Percentiles rank a stretch among this genome's conserved stretches.
These are phyloP conservation scores for Sycobia sp. DNA, from an alignment of 1,140 invertebrate genomes.

Conservation along the genomic window DNA sequence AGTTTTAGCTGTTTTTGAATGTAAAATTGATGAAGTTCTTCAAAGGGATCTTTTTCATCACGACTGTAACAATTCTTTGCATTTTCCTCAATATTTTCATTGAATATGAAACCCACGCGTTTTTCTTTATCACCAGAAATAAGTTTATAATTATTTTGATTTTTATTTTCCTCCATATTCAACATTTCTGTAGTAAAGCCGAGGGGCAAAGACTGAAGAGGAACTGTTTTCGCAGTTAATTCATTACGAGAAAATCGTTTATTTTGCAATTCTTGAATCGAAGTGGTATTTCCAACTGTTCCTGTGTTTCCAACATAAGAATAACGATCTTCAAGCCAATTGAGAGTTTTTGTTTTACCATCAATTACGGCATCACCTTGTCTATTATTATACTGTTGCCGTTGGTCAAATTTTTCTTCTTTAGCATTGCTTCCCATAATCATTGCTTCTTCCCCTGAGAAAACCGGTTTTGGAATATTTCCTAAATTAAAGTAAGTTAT, in stretches of 20 bases:
- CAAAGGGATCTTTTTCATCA: constrained; percentile 43
- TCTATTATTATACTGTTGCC: constrained; percentile 2
- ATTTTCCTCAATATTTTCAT: constrained; percentile 32
- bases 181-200: constrained; percentile 43
- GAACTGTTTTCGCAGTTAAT: background rate
- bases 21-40: constrained; percentile 47
- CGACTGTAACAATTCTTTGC: constrained; percentile 36
- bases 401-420: constrained; percentile 2
- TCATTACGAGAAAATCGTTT: constrained; percentile 36
- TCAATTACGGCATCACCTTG: constrained; percentile 25
- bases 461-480: background rate
- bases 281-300: constrained; percentile 1
- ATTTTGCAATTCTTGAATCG: constrained; percentile 9
- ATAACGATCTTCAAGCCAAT: constrained; percentile 50
- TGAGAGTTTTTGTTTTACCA: constrained; percentile 42
- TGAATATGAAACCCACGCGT: constrained; percentile 42
- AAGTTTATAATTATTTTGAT: too few relatives aligned
- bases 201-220: constrained; percentile 31
- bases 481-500: constrained; percentile 14
- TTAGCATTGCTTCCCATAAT: background rate
- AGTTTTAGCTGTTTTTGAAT: constrained; percentile 35
- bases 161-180: background rate
- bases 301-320: constrained; percentile 36
- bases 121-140: constrained; percentile 25
- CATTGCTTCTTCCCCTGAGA: background rate